Evolutionary conservation across 1,140 invertebrate genomes (phyloP).

Genomic region (Papilio aristodemus): DNA sequence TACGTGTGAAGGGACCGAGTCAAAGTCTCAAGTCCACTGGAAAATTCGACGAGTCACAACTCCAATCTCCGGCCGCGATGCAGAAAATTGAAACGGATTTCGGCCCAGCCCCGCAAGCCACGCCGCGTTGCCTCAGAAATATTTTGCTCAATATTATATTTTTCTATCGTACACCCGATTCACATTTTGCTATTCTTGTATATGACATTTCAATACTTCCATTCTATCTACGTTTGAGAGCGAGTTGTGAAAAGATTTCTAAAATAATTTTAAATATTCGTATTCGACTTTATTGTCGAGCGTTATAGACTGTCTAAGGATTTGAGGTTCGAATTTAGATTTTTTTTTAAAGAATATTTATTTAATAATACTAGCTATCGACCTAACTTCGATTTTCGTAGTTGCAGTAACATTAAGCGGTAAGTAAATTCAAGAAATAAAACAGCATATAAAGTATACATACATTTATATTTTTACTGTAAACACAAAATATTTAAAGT

Average conservation of each 20-base stretch:
- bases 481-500: too few species aligned
- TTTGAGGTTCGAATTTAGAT: too few species aligned
- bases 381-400: too few species aligned
- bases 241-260: conserved; percentile 8
- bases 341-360: too few species aligned
- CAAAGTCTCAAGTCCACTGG: conserved; percentile 43
- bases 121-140: conserved; percentile 23
- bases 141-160: conserved; percentile 28
- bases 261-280: background rate
- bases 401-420: too few species aligned
- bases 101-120: conserved; percentile 14
- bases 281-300: background rate
- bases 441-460: too few species aligned
- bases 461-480: too few species aligned
- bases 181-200: conserved; percentile 14
- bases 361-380: too few species aligned
- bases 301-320: background rate
- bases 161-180: conserved; percentile 19
- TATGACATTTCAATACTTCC: conserved; percentile 26
- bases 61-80: conserved; percentile 45
- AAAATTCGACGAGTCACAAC: conserved; percentile 46
- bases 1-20: conserved; percentile 37
- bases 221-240: conserved; percentile 1
- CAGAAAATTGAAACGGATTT: conserved; percentile 50
- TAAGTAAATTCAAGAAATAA: too few species aligned